These are phyloP conservation scores for Cryptocephalus primarius DNA, from an alignment of 2,888 invertebrate genomes.

Conservation along the genomic window DNA sequence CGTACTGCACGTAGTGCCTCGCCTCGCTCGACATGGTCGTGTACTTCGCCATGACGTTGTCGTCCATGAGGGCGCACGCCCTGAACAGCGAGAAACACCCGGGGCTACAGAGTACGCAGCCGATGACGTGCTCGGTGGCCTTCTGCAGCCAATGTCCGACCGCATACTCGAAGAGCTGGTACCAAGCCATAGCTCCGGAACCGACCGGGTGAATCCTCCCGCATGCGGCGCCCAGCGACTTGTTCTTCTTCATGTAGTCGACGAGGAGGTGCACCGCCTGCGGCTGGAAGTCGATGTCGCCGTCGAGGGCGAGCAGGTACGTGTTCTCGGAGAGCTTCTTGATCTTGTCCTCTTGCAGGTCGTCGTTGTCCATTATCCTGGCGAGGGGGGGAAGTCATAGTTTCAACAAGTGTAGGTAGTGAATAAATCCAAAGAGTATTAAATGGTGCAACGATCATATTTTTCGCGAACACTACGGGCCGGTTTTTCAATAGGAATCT, in stretches of 20 bases:
- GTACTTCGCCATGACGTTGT: constrained; percentile 82
- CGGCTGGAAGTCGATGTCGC: constrained; percentile 82
- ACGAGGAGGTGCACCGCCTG: constrained; percentile 66
- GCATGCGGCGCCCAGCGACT: constrained; percentile 66
- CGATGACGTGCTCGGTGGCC: constrained; percentile 82
- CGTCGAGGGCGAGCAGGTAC: constrained; percentile 73
- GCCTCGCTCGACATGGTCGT: constrained; percentile 69
- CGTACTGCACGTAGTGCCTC: constrained; percentile 80
- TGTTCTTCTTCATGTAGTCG: constrained; percentile 78
- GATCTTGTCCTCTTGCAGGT: constrained; percentile 35
- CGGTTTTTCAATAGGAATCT: too few species aligned
- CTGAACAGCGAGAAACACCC: constrained; percentile 88
- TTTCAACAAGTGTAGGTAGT: not conserved
- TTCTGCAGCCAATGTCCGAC: constrained; percentile 91
- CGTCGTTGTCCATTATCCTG: constrained; percentile 28
- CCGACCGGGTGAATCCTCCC: constrained; percentile 86
- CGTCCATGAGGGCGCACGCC: constrained; percentile 81
- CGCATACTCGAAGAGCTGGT: constrained; percentile 73
- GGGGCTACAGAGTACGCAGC: constrained; percentile 83
- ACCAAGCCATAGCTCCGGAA: constrained; percentile 40
- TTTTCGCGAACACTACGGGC: too few species aligned
- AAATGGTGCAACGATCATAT: too few species aligned
- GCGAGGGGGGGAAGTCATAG: not conserved
- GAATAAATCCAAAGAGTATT: not conserved
- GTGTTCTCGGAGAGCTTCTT: constrained; percentile 64